A percentile compares a stretch with the other conserved stretches of the same genome.
phyloP scores from a whole-genome alignment of 23 tunicate species.

The Botrylloides violaceus region DNA sequence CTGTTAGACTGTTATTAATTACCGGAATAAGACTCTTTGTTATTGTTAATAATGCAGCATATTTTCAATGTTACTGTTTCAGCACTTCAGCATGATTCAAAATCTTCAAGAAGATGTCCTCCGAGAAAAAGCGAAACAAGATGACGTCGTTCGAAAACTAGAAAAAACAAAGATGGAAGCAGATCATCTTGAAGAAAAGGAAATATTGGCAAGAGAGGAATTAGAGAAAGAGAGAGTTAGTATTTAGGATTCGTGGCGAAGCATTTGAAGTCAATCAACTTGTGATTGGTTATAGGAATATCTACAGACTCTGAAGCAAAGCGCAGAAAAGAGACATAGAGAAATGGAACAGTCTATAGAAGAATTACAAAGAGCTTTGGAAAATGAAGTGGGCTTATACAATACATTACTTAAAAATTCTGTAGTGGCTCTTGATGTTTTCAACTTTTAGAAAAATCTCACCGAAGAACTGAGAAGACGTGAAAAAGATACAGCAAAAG shows the following conservation, averaged over 20 bases:
- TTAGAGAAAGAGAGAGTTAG: slow-evolving; percentile 65
- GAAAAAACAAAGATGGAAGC: slow-evolving; percentile 63
- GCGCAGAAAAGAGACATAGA: slow-evolving; percentile 46
- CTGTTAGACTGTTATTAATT: no score
- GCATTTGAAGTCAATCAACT: not conserved
- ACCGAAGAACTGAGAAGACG: slow-evolving; percentile 25
- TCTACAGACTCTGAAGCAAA: slow-evolving; percentile 20
- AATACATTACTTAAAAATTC: not conserved
- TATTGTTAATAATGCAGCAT: no score
- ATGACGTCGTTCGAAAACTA: slow-evolving; percentile 43
- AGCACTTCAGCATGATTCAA: slow-evolving; percentile 35
- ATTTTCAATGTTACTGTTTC: not conserved
- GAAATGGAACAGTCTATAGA: slow-evolving; percentile 49
- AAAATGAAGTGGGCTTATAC: not conserved
- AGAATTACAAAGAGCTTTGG: slow-evolving; percentile 8
- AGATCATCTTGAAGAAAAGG: slow-evolving; percentile 37
- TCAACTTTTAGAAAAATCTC: slow-evolving; percentile 11
- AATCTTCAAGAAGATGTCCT: slow-evolving; percentile 46
- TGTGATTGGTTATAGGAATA: slow-evolving; percentile 37
- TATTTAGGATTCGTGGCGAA: not conserved
- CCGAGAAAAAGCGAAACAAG: slow-evolving; percentile 48
- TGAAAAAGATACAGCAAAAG: slow-evolving; percentile 2
- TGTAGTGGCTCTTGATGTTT: not conserved
- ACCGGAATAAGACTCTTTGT: no score
- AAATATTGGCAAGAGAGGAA: slow-evolving; percentile 59